Base-by-base conservation (phyloP, 2,888 invertebrate species). In the Tenthredo notha region DNA sequence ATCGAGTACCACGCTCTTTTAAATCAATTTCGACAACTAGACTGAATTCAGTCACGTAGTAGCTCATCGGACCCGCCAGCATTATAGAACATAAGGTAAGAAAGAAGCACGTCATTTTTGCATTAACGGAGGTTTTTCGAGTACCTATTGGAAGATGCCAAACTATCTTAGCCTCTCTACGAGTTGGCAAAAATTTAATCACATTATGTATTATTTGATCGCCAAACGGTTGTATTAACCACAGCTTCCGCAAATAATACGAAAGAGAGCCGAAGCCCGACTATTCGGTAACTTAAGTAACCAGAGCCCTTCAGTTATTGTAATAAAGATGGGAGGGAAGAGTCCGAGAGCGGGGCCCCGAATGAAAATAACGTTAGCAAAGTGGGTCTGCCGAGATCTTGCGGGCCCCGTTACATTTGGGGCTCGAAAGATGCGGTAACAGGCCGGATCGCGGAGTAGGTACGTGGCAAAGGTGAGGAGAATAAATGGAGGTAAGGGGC, bases 21-120 rank as follows among this genome's bases (percentile, higher is more conserved):
- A 80, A 78, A 80, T 47, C 83, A 40, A 83, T 83, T 83, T 83
- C 33, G 83, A 70, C 67, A 50, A 83, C 83, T 83, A 67, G 83
- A 67, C 67, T 47, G 83, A 83, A 83, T 83, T 83, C 83, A 70
- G 70, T 83, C 83, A 83, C 83, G 83, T 83, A 83, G 29, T 50
- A 43, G 83, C 37, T 70, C 47, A 47, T 83, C 67, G 29, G 70
- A 80, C 65, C 47, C 61, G 25, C n/a, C 67, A 47, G 70, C 18
- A 50, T 70, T 70, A 50, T 29, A 70, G 80, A 61, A 61, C 47
- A 47, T 47, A 70, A 70, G 83, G 83, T 40, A 83, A 80, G 67
- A 83, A 83, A 83, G 83, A 67, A 80, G 58, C 83, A 29, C 83
- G 67, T 83, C 83, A 83, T 83, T 83, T 83, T 83, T 83, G 83